Percentiles rank a stretch among this genome's conserved stretches.
phyloP scores from a whole-genome alignment of 2,888 invertebrate species.

The Sepiola atlantica region DNA sequence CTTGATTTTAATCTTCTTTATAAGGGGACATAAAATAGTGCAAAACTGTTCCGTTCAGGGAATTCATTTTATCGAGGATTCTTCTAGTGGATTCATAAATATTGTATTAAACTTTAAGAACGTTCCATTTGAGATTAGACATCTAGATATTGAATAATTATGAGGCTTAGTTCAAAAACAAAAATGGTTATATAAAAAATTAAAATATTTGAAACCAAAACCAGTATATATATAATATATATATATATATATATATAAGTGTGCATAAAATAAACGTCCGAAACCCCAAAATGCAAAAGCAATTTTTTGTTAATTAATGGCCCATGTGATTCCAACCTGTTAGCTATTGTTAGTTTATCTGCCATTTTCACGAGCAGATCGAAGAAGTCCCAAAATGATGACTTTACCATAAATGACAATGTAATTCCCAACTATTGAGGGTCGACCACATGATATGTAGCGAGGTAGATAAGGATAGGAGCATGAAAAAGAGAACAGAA shows the following conservation, averaged over 20 bases:
- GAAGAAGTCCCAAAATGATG: neutral
- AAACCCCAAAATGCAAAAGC: neutral
- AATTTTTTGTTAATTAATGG: neutral
- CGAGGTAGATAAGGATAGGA: neutral
- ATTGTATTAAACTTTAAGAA: too few species aligned
- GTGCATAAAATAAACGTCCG: neutral
- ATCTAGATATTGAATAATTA: neutral
- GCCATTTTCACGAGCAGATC: neutral
- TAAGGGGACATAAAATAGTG: too few species aligned
- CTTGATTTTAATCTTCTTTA: too few species aligned
- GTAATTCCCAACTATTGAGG: constrained; percentile 40
- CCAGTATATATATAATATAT: neutral
- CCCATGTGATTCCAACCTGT: constrained; percentile 6
- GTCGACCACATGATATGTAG: neutral
- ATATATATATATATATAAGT: too few species aligned
- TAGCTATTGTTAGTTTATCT: neutral
- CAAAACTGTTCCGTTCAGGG: too few species aligned
- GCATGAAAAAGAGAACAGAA: neutral
- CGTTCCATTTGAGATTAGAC: too few species aligned
- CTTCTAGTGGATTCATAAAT: too few species aligned
- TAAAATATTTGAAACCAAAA: neutral
- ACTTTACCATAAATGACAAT: constrained; percentile 40
- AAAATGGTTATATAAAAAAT: neutral
- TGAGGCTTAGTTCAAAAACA: neutral
- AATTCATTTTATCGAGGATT: too few species aligned